These are phyloP conservation scores for Omphaloscelis lunosa DNA, from an alignment of 2,888 invertebrate species.

Conservation along the genomic window DNA sequence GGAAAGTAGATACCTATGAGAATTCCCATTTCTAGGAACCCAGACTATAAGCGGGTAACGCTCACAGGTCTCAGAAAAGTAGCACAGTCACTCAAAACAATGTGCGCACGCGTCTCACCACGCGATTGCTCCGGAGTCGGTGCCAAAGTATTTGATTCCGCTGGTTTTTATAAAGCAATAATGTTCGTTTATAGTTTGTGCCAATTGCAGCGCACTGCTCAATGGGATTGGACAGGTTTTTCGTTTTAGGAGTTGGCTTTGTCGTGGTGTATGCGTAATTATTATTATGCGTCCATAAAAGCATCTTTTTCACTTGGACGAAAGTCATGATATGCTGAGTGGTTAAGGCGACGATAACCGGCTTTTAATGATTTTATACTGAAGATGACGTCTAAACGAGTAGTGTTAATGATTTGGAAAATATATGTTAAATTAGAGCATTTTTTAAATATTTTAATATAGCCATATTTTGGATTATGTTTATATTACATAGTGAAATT, in stretches of 20 bases:
- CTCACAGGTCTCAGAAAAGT: background rate
- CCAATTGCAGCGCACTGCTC: slow-evolving; percentile 44
- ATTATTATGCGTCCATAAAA: background rate
- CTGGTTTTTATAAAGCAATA: slow-evolving; percentile 43
- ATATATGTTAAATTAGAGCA: too few species aligned
- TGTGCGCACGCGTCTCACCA: slow-evolving; percentile 46
- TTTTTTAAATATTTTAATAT: too few species aligned
- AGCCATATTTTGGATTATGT: too few species aligned
- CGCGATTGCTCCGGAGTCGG: slow-evolving; percentile 20
- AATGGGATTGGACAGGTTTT: slow-evolving; percentile 23
- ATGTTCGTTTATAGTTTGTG: slow-evolving; percentile 36
- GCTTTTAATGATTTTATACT: too few species aligned
- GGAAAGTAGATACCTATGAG: background rate
- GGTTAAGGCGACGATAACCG: too few species aligned
- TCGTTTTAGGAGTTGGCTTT: background rate
- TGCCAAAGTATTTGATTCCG: slow-evolving; percentile 56
- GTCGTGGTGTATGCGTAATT: slow-evolving; percentile 7
- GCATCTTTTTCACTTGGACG: background rate
- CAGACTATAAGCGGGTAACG: background rate
- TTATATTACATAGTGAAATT: too few species aligned
- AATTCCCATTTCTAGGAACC: background rate
- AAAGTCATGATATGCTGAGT: background rate
- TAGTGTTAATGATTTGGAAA: too few species aligned
- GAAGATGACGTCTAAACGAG: too few species aligned
- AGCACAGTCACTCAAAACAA: slow-evolving; percentile 35